phyloP scores from a whole-genome alignment of 2,113 vertebrate species.

The Cyanoramphus novaezelandiae region DNA sequence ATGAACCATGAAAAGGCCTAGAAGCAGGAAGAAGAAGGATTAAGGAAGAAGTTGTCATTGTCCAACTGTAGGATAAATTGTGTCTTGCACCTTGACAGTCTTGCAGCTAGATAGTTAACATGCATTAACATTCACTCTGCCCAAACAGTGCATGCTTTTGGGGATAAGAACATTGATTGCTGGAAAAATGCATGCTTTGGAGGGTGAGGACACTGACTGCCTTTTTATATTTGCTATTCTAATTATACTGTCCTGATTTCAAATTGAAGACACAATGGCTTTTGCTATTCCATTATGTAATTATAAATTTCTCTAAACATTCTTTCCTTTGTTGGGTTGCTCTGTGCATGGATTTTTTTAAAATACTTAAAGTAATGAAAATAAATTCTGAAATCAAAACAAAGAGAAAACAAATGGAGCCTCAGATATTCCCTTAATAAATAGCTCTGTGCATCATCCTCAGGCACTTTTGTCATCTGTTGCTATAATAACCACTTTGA shows the following conservation, averaged over 20 bases:
- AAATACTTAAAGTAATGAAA: not conserved
- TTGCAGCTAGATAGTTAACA: not conserved
- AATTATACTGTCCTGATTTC: conserved; percentile 28
- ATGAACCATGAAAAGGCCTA: not conserved
- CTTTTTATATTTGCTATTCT: conserved; percentile 50
- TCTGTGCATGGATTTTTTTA: not conserved
- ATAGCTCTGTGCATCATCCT: conserved; percentile 11
- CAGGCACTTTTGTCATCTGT: conserved; percentile 40
- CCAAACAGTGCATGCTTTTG: not conserved
- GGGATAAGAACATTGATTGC: not conserved
- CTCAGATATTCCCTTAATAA: conserved; percentile 34
- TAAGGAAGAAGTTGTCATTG: not conserved
- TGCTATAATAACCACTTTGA: conserved; percentile 45
- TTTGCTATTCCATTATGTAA: conserved; percentile 42
- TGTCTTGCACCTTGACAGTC: not conserved
- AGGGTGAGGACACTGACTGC: conserved; percentile 24
- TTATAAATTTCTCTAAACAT: conserved; percentile 40
- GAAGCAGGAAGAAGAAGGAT: not conserved
- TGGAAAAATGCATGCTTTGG: conserved; percentile 41
- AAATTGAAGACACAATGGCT: conserved; percentile 55
- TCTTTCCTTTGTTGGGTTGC: conserved; percentile 40
- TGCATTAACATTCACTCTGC: not conserved
- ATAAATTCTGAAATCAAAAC: conserved; percentile 44
- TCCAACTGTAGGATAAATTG: not conserved
- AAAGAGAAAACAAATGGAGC: conserved; percentile 30